Percentiles rank a stretch among this genome's conserved stretches.
phyloP scores from a whole-genome alignment of 1,140 invertebrate genomes.

The Parapsyche elsis region DNA sequence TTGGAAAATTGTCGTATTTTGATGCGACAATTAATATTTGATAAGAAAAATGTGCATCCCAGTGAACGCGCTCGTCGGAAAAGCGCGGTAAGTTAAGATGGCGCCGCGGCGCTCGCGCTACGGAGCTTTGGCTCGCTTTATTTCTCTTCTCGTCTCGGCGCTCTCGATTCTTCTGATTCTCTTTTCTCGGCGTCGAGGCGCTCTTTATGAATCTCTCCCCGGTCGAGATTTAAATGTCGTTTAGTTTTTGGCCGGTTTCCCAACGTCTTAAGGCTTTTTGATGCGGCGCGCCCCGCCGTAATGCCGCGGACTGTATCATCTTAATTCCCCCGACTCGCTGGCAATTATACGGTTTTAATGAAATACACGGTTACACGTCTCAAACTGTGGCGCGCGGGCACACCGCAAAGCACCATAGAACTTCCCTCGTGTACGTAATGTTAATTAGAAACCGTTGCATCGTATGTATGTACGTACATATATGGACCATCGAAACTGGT shows the following conservation, averaged over 20 bases:
- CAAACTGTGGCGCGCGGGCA: conserved; percentile 7
- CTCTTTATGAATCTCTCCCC: conserved; percentile 43
- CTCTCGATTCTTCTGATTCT: conserved; percentile 1
- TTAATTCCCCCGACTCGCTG: conserved; percentile 49
- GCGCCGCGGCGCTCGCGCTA: conserved; percentile 7
- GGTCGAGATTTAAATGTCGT: conserved; percentile 54
- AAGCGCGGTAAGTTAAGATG: conserved; percentile 48
- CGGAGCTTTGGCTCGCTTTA: conserved; percentile 44
- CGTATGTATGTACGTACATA: too few species aligned
- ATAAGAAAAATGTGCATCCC: background rate
- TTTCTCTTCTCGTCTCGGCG: conserved; percentile 12
- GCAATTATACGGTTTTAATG: conserved; percentile 56
- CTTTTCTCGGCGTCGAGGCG: conserved; percentile 5
- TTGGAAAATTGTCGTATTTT: too few species aligned
- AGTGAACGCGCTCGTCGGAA: conserved; percentile 16
- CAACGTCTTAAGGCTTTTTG: conserved; percentile 52
- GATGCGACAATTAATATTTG: too few species aligned
- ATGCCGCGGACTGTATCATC: conserved; percentile 51
- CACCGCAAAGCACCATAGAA: too few species aligned
- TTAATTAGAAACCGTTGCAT: too few species aligned
- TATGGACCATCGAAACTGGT: too few species aligned
- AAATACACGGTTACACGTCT: conserved; percentile 46
- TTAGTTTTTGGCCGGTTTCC: conserved; percentile 54
- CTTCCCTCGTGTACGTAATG: too few species aligned
- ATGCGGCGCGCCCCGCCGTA: conserved; percentile 21